Evolutionary conservation across 2,797 vertebrate genomes (phyloP).

Genomic region (Ctenosaura bakeri): DNA sequence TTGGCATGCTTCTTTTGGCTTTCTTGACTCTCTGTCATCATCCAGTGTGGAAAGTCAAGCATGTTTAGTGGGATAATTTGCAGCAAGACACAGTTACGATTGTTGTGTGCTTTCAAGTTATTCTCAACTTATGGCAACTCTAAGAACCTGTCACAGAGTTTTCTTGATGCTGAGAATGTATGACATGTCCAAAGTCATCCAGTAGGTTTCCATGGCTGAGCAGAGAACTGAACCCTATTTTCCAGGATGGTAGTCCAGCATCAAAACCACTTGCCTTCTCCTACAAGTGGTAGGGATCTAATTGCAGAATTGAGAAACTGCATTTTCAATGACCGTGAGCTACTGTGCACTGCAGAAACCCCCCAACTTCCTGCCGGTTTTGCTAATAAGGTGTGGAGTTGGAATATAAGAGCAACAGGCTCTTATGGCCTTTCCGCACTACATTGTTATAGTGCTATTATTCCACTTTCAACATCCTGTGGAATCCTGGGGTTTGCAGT

Average conservation of each 20-base stretch:
- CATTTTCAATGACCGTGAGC: background rate
- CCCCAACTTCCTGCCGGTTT: constrained; percentile 28
- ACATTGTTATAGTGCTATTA: no score
- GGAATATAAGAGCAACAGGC: constrained; percentile 12
- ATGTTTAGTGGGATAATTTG: constrained; percentile 43
- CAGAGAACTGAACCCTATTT: no score
- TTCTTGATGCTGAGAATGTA: no score
- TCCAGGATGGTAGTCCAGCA: no score
- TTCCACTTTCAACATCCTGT: no score
- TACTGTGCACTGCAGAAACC: background rate
- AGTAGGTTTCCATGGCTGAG: no score
- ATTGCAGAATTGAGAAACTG: constrained; percentile 21
- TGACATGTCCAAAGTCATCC: no score
- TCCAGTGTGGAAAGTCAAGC: constrained; percentile 24
- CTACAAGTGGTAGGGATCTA: constrained; percentile 10
- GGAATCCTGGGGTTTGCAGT: no score
- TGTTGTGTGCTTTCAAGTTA: background rate
- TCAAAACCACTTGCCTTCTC: constrained; percentile 16
- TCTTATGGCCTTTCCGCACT: background rate
- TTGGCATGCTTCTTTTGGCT: constrained; percentile 37
- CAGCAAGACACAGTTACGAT: constrained; percentile 30
- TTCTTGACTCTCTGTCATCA: constrained; percentile 16
- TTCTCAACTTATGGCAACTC: background rate
- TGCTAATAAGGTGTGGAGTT: background rate
- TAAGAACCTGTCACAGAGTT: no score